Evolutionary conservation across 2,888 invertebrate genomes (phyloP), one percentile per base, ranked within the genome.

Genomic region (Diarsia rubi): DNA sequence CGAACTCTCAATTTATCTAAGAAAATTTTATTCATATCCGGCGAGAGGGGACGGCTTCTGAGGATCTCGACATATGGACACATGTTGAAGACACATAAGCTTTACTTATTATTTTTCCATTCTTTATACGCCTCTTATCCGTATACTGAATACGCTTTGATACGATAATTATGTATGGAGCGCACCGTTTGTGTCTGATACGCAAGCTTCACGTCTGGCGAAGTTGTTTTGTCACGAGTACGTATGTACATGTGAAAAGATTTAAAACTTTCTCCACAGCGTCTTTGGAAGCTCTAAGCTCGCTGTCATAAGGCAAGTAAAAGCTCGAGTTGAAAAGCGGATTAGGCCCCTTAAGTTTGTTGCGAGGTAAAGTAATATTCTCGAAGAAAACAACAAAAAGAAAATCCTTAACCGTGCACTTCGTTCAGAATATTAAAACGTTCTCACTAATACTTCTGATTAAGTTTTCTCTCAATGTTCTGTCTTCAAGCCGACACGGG

Each of bases 331-430:
- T 93, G 92, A 92, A 94, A 95, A 94, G 95, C 93, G 94, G 95
- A 95, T 95, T 95, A 95, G 92, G 93, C 91, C 92, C 93, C 93
- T 93, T 93, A 95, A 95, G 94, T 95, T 95, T 94, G 93, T 94
- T 93, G 92, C 91, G 92, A 94, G 93, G 93, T 93, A 93, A 93
- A 93, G 94, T 93, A 94, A 94, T 95, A 94, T 94, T 94, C 92
- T 90, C 89, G 90, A 90, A 91, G 90, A 93, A 91, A 94, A 93
- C 93, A 93, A 94, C 88, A 90, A 89, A 88, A 90, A 89, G 85
- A 89, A 92, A 92, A 93, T 91, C 90, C 88, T 89, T 86, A 90
- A 89, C 90, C 88, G 91, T 91, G 89, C 89, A 89, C 88, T 87
- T 85, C 84, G 88, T 88, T 86, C 86, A 89, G 92, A 93, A 94